Base-by-base conservation (phyloP, 2,888 invertebrate species). In the Hyposoter didymator region DNA sequence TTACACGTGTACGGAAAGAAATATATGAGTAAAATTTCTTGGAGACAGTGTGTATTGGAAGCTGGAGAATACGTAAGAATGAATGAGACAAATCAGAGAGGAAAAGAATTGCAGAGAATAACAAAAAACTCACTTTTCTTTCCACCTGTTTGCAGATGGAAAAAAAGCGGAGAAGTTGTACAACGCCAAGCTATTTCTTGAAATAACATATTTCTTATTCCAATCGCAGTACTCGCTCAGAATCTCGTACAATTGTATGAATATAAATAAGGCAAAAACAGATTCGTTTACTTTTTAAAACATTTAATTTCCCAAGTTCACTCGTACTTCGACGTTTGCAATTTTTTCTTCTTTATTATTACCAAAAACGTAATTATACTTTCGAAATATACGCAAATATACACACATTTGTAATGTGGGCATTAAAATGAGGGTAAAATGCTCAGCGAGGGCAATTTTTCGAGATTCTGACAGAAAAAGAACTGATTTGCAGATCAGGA, bases 371-470 rank as follows among this genome's bases (percentile, higher is more conserved):
- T 55, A 55, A 59, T 83, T 83, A 67, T 43, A 64, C 28, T 28
- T 47, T 59, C 12, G 14, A 45, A n/a, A 59, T 19, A 10, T 59
- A 32, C 4, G 43, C 55, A 75, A 32, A n/a, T 75, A 22, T 59
- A 17, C 14, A 19, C 49, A 39, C 14, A 66, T 49, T 22, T 62
- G n/a, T 32, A 45, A 0, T n/a, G 17, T 39, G 19, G 10, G 35
- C 5, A 32, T 49, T 39, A 55, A 39, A 32, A 45, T 47, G 28
- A 17, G 62, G 32, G n/a, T 17, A 70, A 73, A 59, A 73, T 64
- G 55, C 45, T 62, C 39, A 70, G 75, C 52, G 74, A 39, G 67
- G 39, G 52, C 62, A 73, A 80, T 72, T 72, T 66, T 72, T 80
- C 19, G 75, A 76, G 55, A 32, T n/a, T 35, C 39, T 52, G 10